These are phyloP conservation scores for Spermophilus dauricus DNA, from an alignment of 2,113 vertebrate species.

Conservation along the genomic window DNA sequence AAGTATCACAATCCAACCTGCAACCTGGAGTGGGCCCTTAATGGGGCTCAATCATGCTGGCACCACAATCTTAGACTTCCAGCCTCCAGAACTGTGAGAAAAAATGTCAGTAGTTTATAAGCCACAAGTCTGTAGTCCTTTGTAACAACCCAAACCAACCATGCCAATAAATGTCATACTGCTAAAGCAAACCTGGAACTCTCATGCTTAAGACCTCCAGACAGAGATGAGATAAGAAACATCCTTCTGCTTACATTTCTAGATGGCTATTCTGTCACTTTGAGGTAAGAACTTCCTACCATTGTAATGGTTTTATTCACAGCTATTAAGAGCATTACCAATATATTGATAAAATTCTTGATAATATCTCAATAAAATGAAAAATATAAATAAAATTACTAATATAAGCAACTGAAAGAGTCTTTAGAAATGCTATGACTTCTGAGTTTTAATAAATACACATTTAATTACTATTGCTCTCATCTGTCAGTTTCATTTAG, in stretches of 20 bases:
- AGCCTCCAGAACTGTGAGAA: background rate
- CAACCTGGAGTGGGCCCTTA: background rate
- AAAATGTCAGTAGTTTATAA: background rate
- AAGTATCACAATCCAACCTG: background rate
- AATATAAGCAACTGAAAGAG: background rate
- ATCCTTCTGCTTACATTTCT: background rate
- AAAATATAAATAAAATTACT: background rate
- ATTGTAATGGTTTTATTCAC: too few relatives aligned
- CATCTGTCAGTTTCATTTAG: background rate
- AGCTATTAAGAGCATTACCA: background rate
- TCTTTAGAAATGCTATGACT: background rate
- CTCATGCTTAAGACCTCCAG: background rate
- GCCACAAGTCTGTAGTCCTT: background rate
- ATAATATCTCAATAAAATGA: background rate
- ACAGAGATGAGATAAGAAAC: background rate
- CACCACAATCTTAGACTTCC: background rate
- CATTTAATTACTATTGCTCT: background rate
- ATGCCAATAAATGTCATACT: background rate
- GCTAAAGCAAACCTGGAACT: background rate
- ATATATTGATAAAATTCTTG: background rate
- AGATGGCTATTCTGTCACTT: background rate
- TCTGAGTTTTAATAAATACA: background rate
- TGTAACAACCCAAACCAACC: fast-evolving
- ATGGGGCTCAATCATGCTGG: background rate
- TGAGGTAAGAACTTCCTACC: background rate